Evolutionary conservation across 2,113 vertebrate species (phyloP), one percentile per base, ranked within the genome.

Genomic region (Limnothrissa miodon): DNA sequence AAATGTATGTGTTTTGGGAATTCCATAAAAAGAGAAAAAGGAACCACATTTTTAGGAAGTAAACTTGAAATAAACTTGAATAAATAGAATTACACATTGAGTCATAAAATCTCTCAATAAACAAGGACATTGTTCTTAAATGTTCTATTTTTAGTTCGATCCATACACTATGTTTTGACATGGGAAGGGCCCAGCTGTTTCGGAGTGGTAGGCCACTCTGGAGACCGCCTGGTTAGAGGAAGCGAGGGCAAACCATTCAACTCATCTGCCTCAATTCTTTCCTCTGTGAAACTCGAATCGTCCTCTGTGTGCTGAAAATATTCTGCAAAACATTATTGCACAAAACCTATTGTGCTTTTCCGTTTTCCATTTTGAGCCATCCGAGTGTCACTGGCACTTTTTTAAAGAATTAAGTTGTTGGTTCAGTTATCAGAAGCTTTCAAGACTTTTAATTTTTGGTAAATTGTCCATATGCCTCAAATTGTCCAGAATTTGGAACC

Each of bases 201-300:
- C 44, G 39, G n/a, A 44, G n/a, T 70, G 80, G 29, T 70, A 81
- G 53, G 48, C 1, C 8, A 25, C 53, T 23, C 62, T 44, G 81
- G 83, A 87, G 80, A 87, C 45, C 83, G 78, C 39, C 79, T 13
- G 62, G 85, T 86, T 66, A 83, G 10, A 79, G 89, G 87, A 93
- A 91, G 88, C 88, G 83, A 89, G 89, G 85, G 85, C 86, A 93
- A 91, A 92, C 87, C 81, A 81, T 86, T 91, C 87, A 85, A 51
- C 83, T 86, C 89, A 88, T 92, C 86, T 87, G 83, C 83, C 81
- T 84, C 66, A 79, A 80, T 90, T 83, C 56, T 89, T 88, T 90
- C 90, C 88, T 87, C 66, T 46, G 29, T 83, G 48, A 74, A 85
- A 90, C 85, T 86, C 89, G 87, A 90, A 86, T 90, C 87, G 90